Percentiles rank a stretch among this genome's conserved stretches.
These are phyloP conservation scores for Theristus sp. DNA, from an alignment of 2,888 invertebrate species.

Conservation along the genomic window DNA sequence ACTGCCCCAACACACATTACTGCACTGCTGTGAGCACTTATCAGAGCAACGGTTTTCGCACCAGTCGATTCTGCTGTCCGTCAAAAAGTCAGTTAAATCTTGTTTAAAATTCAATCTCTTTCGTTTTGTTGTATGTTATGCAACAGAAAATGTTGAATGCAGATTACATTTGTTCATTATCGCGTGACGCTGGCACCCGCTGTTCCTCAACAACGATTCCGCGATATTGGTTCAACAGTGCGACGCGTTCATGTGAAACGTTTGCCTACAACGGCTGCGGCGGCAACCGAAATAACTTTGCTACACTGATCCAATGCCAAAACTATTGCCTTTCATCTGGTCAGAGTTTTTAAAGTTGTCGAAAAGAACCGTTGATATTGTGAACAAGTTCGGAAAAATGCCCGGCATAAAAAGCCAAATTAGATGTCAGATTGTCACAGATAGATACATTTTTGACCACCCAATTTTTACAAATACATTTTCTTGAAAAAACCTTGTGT, in stretches of 20 bases:
- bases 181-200: background rate
- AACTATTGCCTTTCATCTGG: conserved; percentile 27
- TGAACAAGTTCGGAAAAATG: too few species aligned
- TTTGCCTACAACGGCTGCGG: background rate
- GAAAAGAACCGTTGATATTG: too few species aligned
- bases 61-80: conserved; percentile 2
- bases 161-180: background rate
- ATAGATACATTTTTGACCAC: too few species aligned
- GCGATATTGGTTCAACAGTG: conserved; percentile 25
- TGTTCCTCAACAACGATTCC: conserved; percentile 10
- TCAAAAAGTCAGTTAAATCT: conserved; percentile 1
- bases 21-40: conserved; percentile 24
- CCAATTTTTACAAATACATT: too few species aligned
- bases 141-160: too few species aligned
- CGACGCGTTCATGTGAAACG: conserved; percentile 20
- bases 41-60: background rate
- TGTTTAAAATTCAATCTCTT: too few species aligned
- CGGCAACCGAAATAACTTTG: background rate
- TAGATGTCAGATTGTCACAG: too few species aligned
- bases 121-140: too few species aligned
- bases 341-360: too few species aligned
- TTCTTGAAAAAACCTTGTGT: too few species aligned
- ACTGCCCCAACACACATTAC: conserved; percentile 26
- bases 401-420: too few species aligned
- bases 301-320: conserved; percentile 19